A percentile compares a stretch with the other conserved stretches of the same genome.
phyloP scores from a whole-genome alignment of 1,140 invertebrate genomes.

The Melanaphis sacchari region DNA sequence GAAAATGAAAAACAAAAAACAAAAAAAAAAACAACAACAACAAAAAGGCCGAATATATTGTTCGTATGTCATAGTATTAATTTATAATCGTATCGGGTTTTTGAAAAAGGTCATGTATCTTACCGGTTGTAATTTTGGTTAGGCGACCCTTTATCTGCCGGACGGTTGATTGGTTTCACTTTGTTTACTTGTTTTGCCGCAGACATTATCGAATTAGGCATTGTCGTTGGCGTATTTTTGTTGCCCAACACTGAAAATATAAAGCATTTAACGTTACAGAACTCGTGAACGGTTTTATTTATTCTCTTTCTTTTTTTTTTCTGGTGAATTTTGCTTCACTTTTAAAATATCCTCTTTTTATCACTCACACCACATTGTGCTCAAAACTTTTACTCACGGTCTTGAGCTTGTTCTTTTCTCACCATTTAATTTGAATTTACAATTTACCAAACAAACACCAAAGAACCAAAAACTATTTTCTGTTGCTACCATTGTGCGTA shows the following conservation, averaged over 20 bases:
- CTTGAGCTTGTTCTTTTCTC: not conserved
- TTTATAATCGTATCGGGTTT: not conserved
- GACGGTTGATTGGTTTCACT: slow-evolving; percentile 50
- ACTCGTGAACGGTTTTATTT: not conserved
- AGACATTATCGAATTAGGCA: slow-evolving; percentile 47
- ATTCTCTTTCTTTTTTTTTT: slow-evolving; percentile 2
- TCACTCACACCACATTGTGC: not conserved
- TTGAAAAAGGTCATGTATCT: not conserved
- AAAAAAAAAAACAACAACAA: not conserved
- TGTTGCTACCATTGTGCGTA: no score
- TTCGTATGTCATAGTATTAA: not conserved
- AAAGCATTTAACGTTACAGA: not conserved
- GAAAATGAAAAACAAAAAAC: not conserved
- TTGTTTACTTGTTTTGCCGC: slow-evolving; percentile 50
- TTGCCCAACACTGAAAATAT: slow-evolving; percentile 47
- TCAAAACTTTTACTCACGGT: not conserved
- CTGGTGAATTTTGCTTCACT: not conserved
- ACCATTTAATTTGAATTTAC: not conserved
- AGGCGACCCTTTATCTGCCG: slow-evolving; percentile 46
- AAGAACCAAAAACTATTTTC: not conserved
- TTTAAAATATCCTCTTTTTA: not conserved
- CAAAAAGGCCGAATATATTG: not conserved
- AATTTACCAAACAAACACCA: not conserved
- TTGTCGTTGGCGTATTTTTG: not conserved
- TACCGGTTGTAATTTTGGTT: slow-evolving; percentile 37